phyloP scores from a whole-genome alignment of 2,888 invertebrate species.

The Junonia oenone region DNA sequence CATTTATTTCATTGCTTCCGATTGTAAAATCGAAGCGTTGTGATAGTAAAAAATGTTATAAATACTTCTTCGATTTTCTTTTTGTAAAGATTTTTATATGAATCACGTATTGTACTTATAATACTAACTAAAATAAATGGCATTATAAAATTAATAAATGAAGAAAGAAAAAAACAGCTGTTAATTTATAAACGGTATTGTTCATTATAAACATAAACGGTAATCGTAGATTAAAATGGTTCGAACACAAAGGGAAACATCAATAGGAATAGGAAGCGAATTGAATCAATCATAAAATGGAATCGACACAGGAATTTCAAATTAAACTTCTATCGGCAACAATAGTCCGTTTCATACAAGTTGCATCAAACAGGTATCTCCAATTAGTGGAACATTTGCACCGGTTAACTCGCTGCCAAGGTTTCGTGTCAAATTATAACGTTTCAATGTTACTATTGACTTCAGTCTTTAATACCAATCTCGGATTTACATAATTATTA shows the following conservation, averaged over 20 bases:
- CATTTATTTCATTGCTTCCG: conserved; percentile 57
- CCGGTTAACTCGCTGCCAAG: conserved; percentile 15
- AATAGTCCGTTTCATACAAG: conserved; percentile 51
- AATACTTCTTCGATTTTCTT: too few relatives aligned
- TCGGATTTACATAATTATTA: background rate
- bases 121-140: too few relatives aligned
- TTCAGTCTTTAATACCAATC: background rate
- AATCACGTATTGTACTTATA: too few relatives aligned
- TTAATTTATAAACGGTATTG: too few relatives aligned
- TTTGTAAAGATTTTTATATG: too few relatives aligned
- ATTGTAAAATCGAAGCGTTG: conserved; percentile 52
- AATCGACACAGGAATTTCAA: conserved; percentile 46
- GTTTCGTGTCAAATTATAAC: background rate
- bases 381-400: conserved; percentile 56
- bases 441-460: background rate
- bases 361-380: conserved; percentile 54
- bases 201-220: too few relatives aligned
- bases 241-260: background rate
- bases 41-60: background rate
- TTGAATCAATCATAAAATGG: conserved; percentile 14
- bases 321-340: conserved; percentile 45
- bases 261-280: background rate
- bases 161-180: too few relatives aligned
- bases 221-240: background rate
- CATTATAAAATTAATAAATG: too few relatives aligned